Evolutionary conservation across 2,888 invertebrate genomes (phyloP).

Genomic region (Steinernema hermaphroditum): DNA sequence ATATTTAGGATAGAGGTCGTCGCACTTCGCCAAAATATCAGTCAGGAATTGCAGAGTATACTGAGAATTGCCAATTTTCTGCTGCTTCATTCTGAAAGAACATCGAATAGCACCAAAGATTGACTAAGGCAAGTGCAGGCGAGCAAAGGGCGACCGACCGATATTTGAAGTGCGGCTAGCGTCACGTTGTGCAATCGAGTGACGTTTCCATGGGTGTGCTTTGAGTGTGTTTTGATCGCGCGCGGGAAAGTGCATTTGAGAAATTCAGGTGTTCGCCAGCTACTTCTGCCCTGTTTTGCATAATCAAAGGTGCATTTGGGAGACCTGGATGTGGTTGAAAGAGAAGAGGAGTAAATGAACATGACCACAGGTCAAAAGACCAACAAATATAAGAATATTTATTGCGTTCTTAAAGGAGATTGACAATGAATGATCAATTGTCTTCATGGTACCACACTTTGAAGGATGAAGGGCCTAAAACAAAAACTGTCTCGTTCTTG

Average conservation of each 20-base stretch:
- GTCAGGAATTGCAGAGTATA: background rate
- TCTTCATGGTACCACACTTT: background rate
- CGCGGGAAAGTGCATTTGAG: too few species aligned
- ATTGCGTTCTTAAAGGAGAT: too few species aligned
- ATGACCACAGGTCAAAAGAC: too few species aligned
- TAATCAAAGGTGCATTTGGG: too few species aligned
- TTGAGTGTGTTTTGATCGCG: background rate
- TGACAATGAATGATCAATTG: too few species aligned
- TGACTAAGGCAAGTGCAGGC: background rate
- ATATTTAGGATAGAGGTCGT: background rate
- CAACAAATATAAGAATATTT: too few species aligned
- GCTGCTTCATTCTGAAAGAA: background rate
- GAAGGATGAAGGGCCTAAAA: slow-evolving; percentile 42
- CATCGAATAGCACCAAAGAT: background rate
- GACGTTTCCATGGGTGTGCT: too few species aligned
- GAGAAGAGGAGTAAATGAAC: too few species aligned
- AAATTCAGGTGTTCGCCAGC: too few species aligned
- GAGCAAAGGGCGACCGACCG: background rate
- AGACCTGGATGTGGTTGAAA: too few species aligned
- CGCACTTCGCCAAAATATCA: background rate
- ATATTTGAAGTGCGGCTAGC: background rate
- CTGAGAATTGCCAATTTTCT: background rate
- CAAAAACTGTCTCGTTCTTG: too few species aligned
- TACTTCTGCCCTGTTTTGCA: too few species aligned
- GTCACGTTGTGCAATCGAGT: background rate